Percentiles rank a stretch among this genome's conserved stretches.
phyloP scores from a whole-genome alignment of 2,888 invertebrate genomes.

The Tenthredo mesomela region DNA sequence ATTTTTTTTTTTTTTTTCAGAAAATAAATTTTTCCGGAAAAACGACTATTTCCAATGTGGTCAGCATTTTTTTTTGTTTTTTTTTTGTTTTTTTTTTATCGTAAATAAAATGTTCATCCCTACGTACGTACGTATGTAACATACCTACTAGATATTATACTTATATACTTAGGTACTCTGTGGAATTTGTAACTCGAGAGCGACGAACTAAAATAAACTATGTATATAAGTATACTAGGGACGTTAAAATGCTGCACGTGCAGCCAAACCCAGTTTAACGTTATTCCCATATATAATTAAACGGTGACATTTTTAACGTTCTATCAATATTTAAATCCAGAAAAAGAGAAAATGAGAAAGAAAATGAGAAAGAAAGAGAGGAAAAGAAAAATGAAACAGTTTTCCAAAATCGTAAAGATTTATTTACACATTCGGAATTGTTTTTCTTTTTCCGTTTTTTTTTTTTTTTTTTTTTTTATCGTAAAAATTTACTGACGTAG shows the following conservation, averaged over 20 bases:
- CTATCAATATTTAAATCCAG: neutral
- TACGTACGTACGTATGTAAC: neutral
- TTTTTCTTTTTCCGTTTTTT: neutral
- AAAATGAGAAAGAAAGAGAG: neutral
- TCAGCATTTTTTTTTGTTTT: no score
- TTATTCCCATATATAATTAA: slow-evolving; percentile 29
- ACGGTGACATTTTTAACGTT: neutral
- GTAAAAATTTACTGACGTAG: neutral
- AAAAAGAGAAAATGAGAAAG: neutral
- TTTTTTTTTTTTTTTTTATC: neutral
- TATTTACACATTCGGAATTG: no score
- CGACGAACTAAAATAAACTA: slow-evolving; percentile 47
- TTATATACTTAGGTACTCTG: slow-evolving; percentile 29
- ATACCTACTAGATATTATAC: neutral
- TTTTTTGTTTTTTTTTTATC: neutral
- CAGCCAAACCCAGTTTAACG: slow-evolving; percentile 2
- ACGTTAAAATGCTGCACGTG: slow-evolving; percentile 39
- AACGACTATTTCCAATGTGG: no score
- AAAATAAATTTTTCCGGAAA: no score
- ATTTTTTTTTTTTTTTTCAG: no score
- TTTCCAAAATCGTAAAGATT: no score
- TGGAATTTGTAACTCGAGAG: slow-evolving; percentile 49
- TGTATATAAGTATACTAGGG: neutral
- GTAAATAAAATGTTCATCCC: slow-evolving; percentile 1
- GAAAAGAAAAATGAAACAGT: neutral